Percentiles rank a stretch among this genome's conserved stretches.
Evolutionary conservation across 2,888 invertebrate species (phyloP).

Genomic region (Phengaris alcon): DNA sequence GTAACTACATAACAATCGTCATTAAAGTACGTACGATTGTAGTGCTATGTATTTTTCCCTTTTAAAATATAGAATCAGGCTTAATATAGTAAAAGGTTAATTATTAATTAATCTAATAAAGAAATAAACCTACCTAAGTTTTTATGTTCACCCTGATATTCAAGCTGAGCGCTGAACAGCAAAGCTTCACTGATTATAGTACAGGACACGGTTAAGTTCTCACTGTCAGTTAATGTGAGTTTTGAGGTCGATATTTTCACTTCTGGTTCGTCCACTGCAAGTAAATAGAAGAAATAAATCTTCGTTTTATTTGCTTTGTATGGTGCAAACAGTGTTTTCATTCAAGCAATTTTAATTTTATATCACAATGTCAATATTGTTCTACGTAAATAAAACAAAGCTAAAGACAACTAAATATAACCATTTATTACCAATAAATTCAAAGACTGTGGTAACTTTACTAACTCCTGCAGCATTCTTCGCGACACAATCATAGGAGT

Average conservation of each 20-base stretch:
- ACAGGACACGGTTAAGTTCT: constrained; percentile 50
- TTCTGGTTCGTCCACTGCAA: constrained; percentile 59
- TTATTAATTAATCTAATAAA: constrained; percentile 11
- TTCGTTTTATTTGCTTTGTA: neutral
- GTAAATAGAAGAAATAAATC: neutral
- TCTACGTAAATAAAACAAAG: neutral
- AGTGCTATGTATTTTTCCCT: too few species aligned
- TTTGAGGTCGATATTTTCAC: constrained; percentile 51
- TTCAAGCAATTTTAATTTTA: too few species aligned
- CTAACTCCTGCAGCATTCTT: constrained; percentile 57
- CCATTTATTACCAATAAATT: constrained; percentile 50
- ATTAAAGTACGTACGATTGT: too few species aligned
- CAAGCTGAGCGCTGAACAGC: constrained; percentile 47
- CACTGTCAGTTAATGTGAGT: constrained; percentile 45
- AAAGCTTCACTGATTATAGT: constrained; percentile 54
- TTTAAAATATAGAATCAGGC: too few species aligned
- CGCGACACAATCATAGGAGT: constrained; percentile 57
- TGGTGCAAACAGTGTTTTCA: too few species aligned
- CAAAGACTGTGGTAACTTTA: constrained; percentile 47
- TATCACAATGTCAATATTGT: neutral
- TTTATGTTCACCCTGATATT: constrained; percentile 20
- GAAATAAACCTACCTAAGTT: constrained; percentile 1
- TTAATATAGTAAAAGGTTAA: too few species aligned
- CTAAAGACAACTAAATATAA: neutral
- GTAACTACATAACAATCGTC: too few species aligned